These are phyloP conservation scores for Drosophila ogumai DNA, from an alignment of 1,140 invertebrate genomes.

Conservation along the genomic window DNA sequence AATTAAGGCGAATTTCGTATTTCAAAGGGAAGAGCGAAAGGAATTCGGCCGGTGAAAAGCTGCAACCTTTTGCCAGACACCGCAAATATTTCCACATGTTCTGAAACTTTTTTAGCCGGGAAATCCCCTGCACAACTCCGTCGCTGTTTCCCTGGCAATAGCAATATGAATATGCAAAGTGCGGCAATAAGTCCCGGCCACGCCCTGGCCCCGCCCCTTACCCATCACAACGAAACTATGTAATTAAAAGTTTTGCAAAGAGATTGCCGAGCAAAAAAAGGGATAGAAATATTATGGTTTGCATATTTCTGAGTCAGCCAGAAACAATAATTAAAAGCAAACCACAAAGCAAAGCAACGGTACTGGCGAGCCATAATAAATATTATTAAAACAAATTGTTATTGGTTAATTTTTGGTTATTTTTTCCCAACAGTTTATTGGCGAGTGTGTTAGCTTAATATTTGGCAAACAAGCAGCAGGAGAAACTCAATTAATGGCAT, in stretches of 20 bases:
- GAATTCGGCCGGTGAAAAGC: constrained; percentile 5
- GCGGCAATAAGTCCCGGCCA: constrained; percentile 15
- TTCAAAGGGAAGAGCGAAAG: background rate
- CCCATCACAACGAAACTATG: constrained; percentile 51
- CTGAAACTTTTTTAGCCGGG: constrained; percentile 15
- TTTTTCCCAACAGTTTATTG: constrained; percentile 2
- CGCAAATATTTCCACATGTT: constrained; percentile 20
- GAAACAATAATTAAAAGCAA: constrained; percentile 57
- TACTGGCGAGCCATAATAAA: constrained; percentile 5
- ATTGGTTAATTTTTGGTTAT: constrained; percentile 25
- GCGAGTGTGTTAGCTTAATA: constrained; percentile 7
- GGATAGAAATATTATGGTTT: constrained; percentile 29
- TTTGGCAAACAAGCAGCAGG: background rate
- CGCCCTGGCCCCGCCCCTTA: background rate
- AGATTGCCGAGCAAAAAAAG: constrained; percentile 27
- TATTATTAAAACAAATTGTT: constrained; percentile 50
- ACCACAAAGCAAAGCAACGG: constrained; percentile 27
- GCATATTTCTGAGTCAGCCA: constrained; percentile 53
- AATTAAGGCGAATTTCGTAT: constrained; percentile 28
- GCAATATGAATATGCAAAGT: constrained; percentile 24
- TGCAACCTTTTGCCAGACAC: background rate
- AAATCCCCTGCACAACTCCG: constrained; percentile 4
- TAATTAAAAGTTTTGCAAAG: constrained; percentile 72
- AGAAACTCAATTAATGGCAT: constrained; percentile 36
- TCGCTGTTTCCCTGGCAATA: constrained; percentile 1